Base-by-base conservation (phyloP, 2,888 invertebrate genomes). In the Cataglyphis albicans region DNA sequence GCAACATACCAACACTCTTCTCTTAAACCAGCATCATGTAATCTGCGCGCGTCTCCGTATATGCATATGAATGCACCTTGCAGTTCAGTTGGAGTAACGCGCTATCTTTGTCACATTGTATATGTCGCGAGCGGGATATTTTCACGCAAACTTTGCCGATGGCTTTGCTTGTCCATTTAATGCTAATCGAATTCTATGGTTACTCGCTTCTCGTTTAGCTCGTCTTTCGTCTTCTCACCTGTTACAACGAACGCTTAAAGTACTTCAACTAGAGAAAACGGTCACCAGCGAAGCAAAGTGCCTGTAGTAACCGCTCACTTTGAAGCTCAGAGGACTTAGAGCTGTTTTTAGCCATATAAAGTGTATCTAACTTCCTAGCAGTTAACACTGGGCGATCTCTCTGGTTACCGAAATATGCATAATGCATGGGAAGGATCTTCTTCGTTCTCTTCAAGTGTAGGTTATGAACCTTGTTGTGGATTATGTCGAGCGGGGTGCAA, bases 111-210 rank as follows among this genome's bases (percentile, higher is more conserved):
- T 59, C 44, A 7, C 12, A 41, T 57, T 41, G 57, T 32, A 59
- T 57, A 86, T 85, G 88, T 88, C 88, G 80, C 89, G 80, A 89
- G 75, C 90, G 85, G 90, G 89, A 90, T 90, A 90, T 90, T 89
- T 82, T 83, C 80, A 38, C 52, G 41, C 25, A 76, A 91, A 89
- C 85, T 91, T 90, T 48, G 9, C 25, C 44, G 84, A 21, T 41
- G 74, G 76, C 86, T 90, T 89, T 80, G 86, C 86, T 87, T 87
- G 91, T 89, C 84, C 87, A 68, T 86, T 38, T 73, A 84, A 84
- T 88, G 87, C 86, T 91, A 91, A 91, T 91, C 91, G 89, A 86
- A 85, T 83, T 82, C 61, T 63, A 86, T 65, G 67, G 64, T 82
- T 86, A 68, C 82, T 81, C 81, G 72, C 84, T 83, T n/a, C 82